phyloP scores from a whole-genome alignment of 2,113 vertebrate species.

The Cyprinodon tularosa region DNA sequence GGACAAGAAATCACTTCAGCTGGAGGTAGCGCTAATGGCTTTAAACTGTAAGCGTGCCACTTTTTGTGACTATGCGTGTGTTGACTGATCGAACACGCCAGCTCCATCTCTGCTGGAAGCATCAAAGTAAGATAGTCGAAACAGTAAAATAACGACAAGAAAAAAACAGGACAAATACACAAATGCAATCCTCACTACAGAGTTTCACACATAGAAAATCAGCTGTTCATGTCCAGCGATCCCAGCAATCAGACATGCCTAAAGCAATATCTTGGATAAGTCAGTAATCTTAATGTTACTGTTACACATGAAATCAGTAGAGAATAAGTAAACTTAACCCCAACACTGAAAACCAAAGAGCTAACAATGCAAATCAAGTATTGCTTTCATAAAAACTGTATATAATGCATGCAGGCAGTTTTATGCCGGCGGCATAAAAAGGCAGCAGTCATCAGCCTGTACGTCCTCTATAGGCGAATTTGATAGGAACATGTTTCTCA shows the following conservation, averaged over 20 bases:
- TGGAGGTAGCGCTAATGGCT: conserved; percentile 67
- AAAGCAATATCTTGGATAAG: neutral
- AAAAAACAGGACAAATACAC: conserved; percentile 45
- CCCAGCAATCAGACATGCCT: neutral
- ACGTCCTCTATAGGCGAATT: no score
- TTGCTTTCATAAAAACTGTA: no score
- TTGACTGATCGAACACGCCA: conserved; percentile 66
- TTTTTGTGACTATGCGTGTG: conserved; percentile 6
- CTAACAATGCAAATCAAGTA: neutral
- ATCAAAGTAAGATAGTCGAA: conserved; percentile 65
- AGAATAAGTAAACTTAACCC: neutral
- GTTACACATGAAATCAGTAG: no score
- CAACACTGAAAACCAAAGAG: neutral
- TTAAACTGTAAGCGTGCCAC: conserved; percentile 21
- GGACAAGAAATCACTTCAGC: conserved; percentile 58
- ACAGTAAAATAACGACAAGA: conserved; percentile 56
- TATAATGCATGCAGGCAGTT: no score
- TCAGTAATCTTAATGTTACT: no score
- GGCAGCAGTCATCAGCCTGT: no score
- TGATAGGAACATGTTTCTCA: no score
- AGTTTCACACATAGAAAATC: neutral
- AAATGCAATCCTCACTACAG: conserved; percentile 6
- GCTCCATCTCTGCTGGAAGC: conserved; percentile 69
- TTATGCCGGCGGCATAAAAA: no score
- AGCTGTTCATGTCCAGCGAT: neutral